Conservation (phyloP, 2,113 vertebrate species). For the Phalacrocorax brasilianus region DNA sequence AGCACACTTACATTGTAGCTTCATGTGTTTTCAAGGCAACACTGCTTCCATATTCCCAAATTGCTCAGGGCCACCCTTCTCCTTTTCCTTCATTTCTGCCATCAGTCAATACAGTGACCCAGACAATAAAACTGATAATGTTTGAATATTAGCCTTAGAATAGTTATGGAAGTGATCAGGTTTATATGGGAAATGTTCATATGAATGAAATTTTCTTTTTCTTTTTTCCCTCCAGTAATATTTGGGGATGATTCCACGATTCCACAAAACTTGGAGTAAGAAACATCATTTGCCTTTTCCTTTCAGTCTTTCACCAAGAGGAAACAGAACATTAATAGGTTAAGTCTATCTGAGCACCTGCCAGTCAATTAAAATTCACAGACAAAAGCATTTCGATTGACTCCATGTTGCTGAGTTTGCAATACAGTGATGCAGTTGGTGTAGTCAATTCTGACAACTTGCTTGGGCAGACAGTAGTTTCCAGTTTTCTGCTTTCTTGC, state of each 20-base stretch:
- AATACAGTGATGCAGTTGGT: background rate
- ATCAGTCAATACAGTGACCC: background rate
- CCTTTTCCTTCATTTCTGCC: background rate
- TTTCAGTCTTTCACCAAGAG: background rate
- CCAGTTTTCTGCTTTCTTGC: background rate
- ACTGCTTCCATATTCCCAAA: background rate
- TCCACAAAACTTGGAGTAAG: background rate
- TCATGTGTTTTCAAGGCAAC: background rate
- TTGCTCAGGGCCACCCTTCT: background rate
- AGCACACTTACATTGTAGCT: background rate
- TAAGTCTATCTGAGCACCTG: background rate
- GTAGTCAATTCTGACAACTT: background rate
- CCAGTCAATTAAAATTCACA: background rate
- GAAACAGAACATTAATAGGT: background rate
- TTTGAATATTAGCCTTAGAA: background rate
- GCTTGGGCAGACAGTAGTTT: background rate
- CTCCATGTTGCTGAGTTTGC: background rate
- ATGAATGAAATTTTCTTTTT: background rate
- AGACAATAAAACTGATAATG: background rate
- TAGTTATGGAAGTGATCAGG: background rate
- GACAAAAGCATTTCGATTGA: background rate
- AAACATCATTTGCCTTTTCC: background rate
- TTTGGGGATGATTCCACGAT: background rate
- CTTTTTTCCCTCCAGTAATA: background rate
- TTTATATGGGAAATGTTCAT: background rate